Evolutionary conservation across 2,113 vertebrate species (phyloP), one percentile per base, ranked within the genome.

Genomic region (Prinia subflava): DNA sequence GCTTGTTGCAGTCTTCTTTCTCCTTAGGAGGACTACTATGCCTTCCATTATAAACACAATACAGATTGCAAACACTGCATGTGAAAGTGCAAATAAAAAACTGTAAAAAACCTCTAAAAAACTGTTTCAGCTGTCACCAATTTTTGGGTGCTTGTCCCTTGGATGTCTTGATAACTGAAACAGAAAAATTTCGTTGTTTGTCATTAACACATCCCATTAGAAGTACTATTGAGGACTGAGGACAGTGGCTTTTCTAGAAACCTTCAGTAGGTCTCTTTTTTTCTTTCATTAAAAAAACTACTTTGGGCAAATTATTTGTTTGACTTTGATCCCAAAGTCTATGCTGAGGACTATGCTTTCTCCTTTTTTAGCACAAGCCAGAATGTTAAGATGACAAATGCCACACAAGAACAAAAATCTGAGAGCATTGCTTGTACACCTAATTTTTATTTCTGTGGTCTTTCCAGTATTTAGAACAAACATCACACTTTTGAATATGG

Each of bases 361-460:
- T 1, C 2, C 15, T 60, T 47, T 24, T 52, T 83, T 33, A 69
- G 2, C 44, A 41, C 5, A 57, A 53, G 28, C 47, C 28, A 18
- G 13, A 73, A 63, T 55, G 20, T 3, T 67, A 39, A 46, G 20
- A 7, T 53, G 25, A 47, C 3, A 76, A 93, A 65, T 3, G 10
- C 4, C 19, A 17, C 16, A 4, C 22, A 49, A 62, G 7, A 46
- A 17, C 10, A 69, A 46, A 79, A 76, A 44, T 5, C 9, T 59
- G 6, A 47, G 7, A 7, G 0, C 7, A 31, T 3, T n/a, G 3
- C 52, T 81, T 31, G 13, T 42, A 41, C 6, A 56, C 2, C 5
- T 55, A 19, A 33, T 83, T 63, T 76, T 62, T 0, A n/a, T 57
- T 86, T 87, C n/a, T 55, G 4, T 52, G 31, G 35, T 6, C 5